phyloP scores from a whole-genome alignment of 2,797 vertebrate genomes.

The Trachops cirrhosus region DNA sequence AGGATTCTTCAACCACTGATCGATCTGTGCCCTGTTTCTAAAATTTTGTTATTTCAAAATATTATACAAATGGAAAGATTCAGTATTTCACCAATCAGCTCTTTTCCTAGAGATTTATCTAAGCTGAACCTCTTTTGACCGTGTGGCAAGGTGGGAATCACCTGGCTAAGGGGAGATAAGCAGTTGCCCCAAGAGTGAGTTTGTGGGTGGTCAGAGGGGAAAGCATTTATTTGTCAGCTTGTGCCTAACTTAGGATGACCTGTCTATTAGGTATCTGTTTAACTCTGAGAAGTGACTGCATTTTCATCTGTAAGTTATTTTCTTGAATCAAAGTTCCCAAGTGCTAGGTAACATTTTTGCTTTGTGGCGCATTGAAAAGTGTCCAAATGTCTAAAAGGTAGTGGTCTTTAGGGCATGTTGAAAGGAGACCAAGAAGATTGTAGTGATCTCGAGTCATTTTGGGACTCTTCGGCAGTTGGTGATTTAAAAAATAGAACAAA shows the following conservation, averaged over 20 bases:
- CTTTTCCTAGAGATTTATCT: background rate
- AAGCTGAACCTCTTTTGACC: background rate
- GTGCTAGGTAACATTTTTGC: background rate
- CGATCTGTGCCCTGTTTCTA: background rate
- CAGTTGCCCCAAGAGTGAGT: background rate
- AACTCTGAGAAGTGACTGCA: background rate
- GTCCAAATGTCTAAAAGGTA: background rate
- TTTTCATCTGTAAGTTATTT: background rate
- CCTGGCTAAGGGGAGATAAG: background rate
- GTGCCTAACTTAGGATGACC: background rate
- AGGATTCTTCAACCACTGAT: background rate
- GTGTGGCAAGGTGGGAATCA: background rate
- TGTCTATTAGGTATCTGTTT: background rate
- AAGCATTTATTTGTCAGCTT: background rate
- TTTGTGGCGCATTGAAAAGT: background rate
- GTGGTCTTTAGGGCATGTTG: background rate
- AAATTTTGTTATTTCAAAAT: background rate
- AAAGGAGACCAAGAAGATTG: background rate
- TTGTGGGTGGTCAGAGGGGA: too few relatives aligned
- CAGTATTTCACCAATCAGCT: background rate
- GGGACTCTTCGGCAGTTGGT: background rate
- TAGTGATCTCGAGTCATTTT: background rate
- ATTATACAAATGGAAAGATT: background rate
- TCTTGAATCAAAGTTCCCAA: conserved; percentile 10
- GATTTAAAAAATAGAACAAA: background rate